Conservation (phyloP, 53 echinoderm and acorn worm genomes). For the Luidia sarsii region DNA sequence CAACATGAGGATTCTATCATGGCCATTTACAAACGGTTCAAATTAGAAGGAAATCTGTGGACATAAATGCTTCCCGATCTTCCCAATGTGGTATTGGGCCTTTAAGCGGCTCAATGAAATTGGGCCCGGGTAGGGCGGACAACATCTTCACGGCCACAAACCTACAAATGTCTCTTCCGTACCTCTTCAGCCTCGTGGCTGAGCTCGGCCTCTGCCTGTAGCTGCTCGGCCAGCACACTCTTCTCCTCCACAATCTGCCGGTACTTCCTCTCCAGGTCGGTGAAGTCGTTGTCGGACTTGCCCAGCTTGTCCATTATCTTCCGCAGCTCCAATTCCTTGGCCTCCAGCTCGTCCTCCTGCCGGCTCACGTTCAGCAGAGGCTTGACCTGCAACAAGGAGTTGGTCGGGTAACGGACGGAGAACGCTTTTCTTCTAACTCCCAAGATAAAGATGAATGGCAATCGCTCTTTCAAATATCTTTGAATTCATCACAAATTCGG, state of each 20-base stretch:
- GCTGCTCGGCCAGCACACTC: conserved; percentile 93
- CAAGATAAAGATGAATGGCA: too few relatives aligned
- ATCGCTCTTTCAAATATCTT: too few relatives aligned
- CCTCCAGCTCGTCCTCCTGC: conserved; percentile 91
- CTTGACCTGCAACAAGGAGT: conserved; percentile 76
- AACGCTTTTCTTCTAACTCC: not conserved
- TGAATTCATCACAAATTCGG: too few relatives aligned
- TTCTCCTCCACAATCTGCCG: conserved; percentile 89
- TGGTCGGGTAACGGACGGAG: not conserved
- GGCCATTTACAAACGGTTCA: too few relatives aligned
- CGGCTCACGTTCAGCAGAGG: conserved; percentile 90
- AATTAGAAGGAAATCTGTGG: too few relatives aligned
- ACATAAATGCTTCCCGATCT: too few relatives aligned
- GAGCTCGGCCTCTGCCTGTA: conserved; percentile 93
- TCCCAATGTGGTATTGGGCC: too few relatives aligned
- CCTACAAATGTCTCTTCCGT: too few relatives aligned
- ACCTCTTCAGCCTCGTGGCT: conserved; percentile 94
- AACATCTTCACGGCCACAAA: too few relatives aligned
- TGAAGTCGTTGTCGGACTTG: conserved; percentile 69
- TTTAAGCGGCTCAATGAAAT: too few relatives aligned
- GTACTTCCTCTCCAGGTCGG: conserved; percentile 73
- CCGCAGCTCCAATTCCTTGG: conserved; percentile 75
- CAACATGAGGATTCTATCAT: too few relatives aligned
- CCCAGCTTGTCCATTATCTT: conserved; percentile 77
- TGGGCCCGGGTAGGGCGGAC: too few relatives aligned